Evolutionary conservation across 1,140 invertebrate genomes (phyloP).

Genomic region (Anadara kagoshimensis): DNA sequence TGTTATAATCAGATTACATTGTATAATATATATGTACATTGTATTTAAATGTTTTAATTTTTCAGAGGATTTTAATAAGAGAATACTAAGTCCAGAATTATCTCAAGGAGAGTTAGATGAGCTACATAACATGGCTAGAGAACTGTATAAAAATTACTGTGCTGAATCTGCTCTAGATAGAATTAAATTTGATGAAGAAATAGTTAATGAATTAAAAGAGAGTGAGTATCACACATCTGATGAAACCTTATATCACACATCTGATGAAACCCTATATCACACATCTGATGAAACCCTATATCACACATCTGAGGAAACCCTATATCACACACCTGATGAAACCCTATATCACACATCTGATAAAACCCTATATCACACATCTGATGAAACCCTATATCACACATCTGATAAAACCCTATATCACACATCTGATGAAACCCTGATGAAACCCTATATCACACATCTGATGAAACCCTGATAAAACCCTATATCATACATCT

Average conservation of each 20-base stretch:
- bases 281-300: background rate
- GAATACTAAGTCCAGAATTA: constrained; percentile 86
- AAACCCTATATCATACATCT: no score
- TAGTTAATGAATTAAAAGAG: constrained; percentile 80
- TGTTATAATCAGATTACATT: no score
- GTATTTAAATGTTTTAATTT: constrained; percentile 26
- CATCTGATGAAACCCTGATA: no score
- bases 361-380: no score
- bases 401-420: no score
- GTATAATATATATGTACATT: background rate
- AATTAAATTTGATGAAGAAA: constrained; percentile 80
- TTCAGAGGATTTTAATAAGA: constrained; percentile 87
- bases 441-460: no score
- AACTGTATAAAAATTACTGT: constrained; percentile 83
- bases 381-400: no score
- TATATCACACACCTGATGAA: no score
- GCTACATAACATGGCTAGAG: constrained; percentile 82
- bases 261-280: background rate
- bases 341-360: no score
- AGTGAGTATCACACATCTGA: constrained; percentile 71
- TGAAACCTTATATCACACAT: no score
- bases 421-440: no score
- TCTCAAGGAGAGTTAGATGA: constrained; percentile 79
- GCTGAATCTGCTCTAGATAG: constrained; percentile 80
- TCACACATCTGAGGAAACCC: no score